These are phyloP conservation scores for Psammodynastes pulverulentus DNA, from an alignment of 2,113 vertebrate genomes.

Conservation along the genomic window DNA sequence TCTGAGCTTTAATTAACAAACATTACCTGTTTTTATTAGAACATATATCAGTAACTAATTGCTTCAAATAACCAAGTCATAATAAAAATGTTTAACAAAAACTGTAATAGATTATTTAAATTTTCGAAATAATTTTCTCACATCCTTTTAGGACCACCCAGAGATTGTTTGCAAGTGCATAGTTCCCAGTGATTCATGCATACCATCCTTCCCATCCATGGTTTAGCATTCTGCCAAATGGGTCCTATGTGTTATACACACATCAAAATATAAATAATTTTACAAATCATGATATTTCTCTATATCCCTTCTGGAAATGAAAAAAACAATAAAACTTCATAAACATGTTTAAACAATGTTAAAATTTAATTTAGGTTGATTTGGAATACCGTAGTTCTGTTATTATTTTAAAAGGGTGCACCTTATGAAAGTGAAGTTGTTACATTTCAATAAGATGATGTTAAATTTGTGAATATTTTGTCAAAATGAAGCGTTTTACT, in stretches of 20 bases:
- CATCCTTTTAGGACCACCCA: not conserved
- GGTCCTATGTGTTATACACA: not conserved
- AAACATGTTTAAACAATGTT: not conserved
- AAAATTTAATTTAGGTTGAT: not conserved
- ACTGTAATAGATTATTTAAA: not conserved
- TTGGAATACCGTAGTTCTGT: not conserved
- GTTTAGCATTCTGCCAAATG: not conserved
- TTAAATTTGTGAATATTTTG: not conserved
- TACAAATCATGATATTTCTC: not conserved
- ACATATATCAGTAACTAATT: not conserved
- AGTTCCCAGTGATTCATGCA: not conserved
- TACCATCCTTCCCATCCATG: not conserved
- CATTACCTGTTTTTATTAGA: not conserved
- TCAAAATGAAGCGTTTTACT: not conserved
- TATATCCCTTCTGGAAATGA: not conserved
- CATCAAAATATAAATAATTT: not conserved
- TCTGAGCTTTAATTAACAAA: not conserved
- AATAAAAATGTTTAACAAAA: not conserved
- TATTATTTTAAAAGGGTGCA: not conserved
- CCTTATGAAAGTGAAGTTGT: not conserved
- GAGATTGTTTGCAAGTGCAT: not conserved
- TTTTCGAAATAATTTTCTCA: not conserved
- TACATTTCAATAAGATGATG: not conserved
- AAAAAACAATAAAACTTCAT: not conserved
- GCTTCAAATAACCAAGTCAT: not conserved